Conservation (phyloP, 2,888 invertebrate species). For the Graphium colonna region DNA sequence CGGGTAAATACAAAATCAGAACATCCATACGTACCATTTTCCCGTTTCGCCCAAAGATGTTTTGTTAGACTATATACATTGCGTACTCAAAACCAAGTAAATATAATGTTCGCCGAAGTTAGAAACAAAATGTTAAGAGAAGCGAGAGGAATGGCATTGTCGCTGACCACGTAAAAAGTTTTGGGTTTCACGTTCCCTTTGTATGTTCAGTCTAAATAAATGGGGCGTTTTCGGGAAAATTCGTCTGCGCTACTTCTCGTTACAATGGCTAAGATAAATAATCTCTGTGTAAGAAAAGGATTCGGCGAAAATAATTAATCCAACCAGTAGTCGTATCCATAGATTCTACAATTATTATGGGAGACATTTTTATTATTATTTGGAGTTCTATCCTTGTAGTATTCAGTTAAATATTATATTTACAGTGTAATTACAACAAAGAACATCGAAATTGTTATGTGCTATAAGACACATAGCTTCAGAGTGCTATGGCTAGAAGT, state of each 20-base stretch:
- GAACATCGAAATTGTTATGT: too few relatives aligned
- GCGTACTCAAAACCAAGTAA: constrained; percentile 34
- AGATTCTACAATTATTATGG: not conserved
- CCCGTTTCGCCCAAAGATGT: constrained; percentile 39
- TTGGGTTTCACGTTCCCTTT: constrained; percentile 74
- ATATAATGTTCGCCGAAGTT: constrained; percentile 59
- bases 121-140: constrained; percentile 70
- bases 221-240: constrained; percentile 75
- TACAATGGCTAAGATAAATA: constrained; percentile 77
- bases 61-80: constrained; percentile 36
- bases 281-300: constrained; percentile 77
- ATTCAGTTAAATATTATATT: too few relatives aligned
- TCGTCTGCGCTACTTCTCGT: constrained; percentile 75
- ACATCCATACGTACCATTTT: constrained; percentile 8
- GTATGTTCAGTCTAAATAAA: constrained; percentile 72
- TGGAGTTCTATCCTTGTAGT: too few relatives aligned
- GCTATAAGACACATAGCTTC: too few relatives aligned
- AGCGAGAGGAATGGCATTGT: constrained; percentile 71
- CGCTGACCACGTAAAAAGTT: constrained; percentile 78
- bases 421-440: too few relatives aligned
- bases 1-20: constrained; percentile 37
- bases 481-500: too few relatives aligned
- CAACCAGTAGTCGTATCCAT: constrained; percentile 36
- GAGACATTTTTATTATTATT: too few relatives aligned
- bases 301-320: constrained; percentile 78